phyloP scores from a whole-genome alignment of 2,797 vertebrate genomes.

The Tokudaia tokunoshimensis region DNA sequence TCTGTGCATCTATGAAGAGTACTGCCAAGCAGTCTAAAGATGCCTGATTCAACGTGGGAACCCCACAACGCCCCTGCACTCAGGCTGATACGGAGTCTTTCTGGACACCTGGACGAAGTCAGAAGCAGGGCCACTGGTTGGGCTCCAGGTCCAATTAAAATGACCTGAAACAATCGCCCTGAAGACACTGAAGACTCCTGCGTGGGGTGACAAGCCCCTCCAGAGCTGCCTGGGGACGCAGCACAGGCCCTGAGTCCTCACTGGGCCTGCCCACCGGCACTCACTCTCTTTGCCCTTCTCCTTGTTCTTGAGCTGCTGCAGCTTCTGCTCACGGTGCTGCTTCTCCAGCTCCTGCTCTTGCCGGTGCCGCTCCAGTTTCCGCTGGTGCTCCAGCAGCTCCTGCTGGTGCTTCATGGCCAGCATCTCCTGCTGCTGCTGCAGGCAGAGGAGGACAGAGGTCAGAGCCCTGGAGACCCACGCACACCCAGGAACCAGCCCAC shows the following conservation, averaged over 20 bases:
- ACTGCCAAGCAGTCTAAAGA: not conserved
- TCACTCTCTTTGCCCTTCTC: constrained; percentile 98
- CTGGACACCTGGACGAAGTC: not conserved
- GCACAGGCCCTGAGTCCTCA: not conserved
- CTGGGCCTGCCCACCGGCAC: constrained; percentile 79
- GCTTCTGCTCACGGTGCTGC: constrained; percentile 97
- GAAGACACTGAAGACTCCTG: not conserved
- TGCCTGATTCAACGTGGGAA: not conserved
- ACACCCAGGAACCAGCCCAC: not conserved
- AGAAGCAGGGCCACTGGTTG: not conserved
- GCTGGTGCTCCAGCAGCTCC: constrained; percentile 97
- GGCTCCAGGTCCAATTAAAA: not conserved
- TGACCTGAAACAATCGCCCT: not conserved
- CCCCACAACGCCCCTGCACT: not conserved
- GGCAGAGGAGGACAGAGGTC: constrained; percentile 5
- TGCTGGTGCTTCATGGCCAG: constrained; percentile 98
- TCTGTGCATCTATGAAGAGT: not conserved
- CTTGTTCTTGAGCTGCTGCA: constrained; percentile 97
- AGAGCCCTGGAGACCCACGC: not conserved
- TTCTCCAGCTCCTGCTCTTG: constrained; percentile 98
- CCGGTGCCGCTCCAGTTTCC: constrained; percentile 96
- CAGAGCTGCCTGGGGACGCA: not conserved
- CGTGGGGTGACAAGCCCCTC: not conserved
- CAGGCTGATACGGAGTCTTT: not conserved
- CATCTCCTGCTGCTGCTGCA: constrained; percentile 97